Percentiles rank a stretch among this genome's conserved stretches.
These are phyloP conservation scores for Caenorhabditis zanzibari DNA, from an alignment of 2,888 invertebrate species.

Conservation along the genomic window DNA sequence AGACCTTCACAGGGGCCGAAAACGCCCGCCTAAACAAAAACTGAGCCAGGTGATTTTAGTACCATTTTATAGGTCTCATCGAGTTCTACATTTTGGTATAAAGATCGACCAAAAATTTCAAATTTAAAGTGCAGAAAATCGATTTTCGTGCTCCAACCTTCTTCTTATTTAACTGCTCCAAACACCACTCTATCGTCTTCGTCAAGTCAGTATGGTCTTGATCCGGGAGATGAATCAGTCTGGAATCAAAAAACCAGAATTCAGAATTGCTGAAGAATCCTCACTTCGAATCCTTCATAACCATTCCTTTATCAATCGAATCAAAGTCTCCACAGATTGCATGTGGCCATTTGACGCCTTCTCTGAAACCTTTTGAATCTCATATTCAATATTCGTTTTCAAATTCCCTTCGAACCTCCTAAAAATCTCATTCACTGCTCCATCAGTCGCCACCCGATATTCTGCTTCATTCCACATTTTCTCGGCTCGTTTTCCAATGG, in stretches of 20 bases:
- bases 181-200: conserved; percentile 53
- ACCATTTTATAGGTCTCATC: too few species aligned
- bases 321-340: conserved; percentile 79
- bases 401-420: conserved; percentile 41
- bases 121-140: too few species aligned
- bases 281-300: conserved; percentile 50
- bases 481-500: conserved; percentile 61
- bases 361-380: not conserved
- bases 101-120: too few species aligned
- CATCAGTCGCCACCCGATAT: conserved; percentile 76
- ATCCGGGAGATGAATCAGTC: conserved; percentile 70
- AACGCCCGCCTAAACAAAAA: too few species aligned
- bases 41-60: too few species aligned
- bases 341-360: conserved; percentile 62
- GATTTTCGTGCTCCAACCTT: too few species aligned
- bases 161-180: conserved; percentile 17
- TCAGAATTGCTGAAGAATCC: not conserved
- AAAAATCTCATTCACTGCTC: conserved; percentile 76
- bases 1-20: too few species aligned
- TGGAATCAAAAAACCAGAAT: not conserved
- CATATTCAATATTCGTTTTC: not conserved
- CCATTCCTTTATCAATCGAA: conserved; percentile 66
- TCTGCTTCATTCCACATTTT: conserved; percentile 75
- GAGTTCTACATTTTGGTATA: too few species aligned
- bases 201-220: conserved; percentile 66